These are phyloP conservation scores for Hyperoplus immaculatus DNA, from an alignment of 2,797 vertebrate genomes.

Conservation along the genomic window DNA sequence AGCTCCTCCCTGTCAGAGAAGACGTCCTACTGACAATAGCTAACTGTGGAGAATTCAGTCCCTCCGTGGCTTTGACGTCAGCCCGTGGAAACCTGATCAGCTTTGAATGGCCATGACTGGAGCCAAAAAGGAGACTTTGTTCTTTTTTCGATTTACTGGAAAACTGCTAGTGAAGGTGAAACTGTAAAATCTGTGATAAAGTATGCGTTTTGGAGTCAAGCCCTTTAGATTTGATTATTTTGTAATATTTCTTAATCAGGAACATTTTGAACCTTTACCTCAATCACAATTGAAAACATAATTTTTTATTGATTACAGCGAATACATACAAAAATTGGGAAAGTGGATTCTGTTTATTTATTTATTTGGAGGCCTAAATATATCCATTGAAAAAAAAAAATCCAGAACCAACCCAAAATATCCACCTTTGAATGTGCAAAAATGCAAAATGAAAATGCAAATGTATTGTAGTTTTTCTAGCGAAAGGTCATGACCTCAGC, in stretches of 20 bases:
- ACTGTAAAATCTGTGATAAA: background rate
- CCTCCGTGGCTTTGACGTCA: constrained; percentile 35
- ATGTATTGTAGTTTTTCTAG: background rate
- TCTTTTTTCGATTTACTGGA: background rate
- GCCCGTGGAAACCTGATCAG: constrained; percentile 31
- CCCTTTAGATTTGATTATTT: too few relatives aligned
- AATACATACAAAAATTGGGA: background rate
- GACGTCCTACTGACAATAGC: constrained; percentile 45
- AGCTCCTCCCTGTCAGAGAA: constrained; percentile 44
- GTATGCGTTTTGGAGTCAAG: too few relatives aligned
- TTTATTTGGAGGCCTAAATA: background rate
- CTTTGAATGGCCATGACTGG: constrained; percentile 17
- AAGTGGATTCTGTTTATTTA: background rate
- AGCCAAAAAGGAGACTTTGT: constrained; percentile 15
- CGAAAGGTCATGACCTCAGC: background rate
- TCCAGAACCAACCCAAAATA: background rate
- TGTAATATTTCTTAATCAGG: too few relatives aligned
- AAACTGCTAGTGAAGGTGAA: background rate
- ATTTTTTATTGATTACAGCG: background rate
- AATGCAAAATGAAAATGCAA: background rate
- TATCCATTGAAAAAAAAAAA: background rate
- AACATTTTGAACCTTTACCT: too few relatives aligned
- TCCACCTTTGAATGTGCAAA: background rate
- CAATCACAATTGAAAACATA: too few relatives aligned
- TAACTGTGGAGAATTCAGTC: constrained; percentile 32